Evolutionary conservation across 2,113 vertebrate genomes (phyloP).

Genomic region (Trematomus loennbergii): DNA sequence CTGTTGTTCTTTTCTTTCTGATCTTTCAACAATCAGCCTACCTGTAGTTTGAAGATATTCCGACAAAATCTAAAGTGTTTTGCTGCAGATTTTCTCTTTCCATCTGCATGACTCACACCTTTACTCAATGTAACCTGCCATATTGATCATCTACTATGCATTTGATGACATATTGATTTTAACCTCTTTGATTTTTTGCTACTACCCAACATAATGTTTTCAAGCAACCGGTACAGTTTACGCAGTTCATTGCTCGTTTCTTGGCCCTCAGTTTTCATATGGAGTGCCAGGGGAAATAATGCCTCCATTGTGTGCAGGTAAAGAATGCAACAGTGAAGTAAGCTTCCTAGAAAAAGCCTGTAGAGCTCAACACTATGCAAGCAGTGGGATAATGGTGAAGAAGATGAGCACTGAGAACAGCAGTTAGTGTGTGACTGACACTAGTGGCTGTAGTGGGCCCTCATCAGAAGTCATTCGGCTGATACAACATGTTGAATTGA

Average conservation of each 20-base stretch:
- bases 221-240: conserved; percentile 45
- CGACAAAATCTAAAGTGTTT: conserved; percentile 11
- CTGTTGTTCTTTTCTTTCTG: conserved; percentile 24
- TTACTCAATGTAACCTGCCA: conserved; percentile 9
- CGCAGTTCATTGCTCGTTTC: conserved; percentile 30
- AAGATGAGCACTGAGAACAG: conserved; percentile 36
- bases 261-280: conserved; percentile 36
- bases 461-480: conserved; percentile 21
- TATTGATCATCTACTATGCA: conserved; percentile 40
- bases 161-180: conserved; percentile 58
- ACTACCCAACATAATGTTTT: conserved; percentile 34
- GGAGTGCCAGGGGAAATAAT: conserved; percentile 40
- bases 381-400: conserved; percentile 2
- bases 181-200: conserved; percentile 30
- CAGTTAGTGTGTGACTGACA: background rate
- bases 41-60: background rate
- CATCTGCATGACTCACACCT: conserved; percentile 13
- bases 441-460: conserved; percentile 1
- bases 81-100: background rate
- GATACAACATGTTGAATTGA: conserved; percentile 42
- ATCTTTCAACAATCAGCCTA: conserved; percentile 13
- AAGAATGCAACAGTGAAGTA: conserved; percentile 21
- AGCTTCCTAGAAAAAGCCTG: conserved; percentile 3
- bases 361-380: background rate
- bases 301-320: conserved; percentile 25